Evolutionary conservation across 2,888 invertebrate genomes (phyloP), one percentile per base, ranked within the genome.

Genomic region (Galerucella calmariensis): DNA sequence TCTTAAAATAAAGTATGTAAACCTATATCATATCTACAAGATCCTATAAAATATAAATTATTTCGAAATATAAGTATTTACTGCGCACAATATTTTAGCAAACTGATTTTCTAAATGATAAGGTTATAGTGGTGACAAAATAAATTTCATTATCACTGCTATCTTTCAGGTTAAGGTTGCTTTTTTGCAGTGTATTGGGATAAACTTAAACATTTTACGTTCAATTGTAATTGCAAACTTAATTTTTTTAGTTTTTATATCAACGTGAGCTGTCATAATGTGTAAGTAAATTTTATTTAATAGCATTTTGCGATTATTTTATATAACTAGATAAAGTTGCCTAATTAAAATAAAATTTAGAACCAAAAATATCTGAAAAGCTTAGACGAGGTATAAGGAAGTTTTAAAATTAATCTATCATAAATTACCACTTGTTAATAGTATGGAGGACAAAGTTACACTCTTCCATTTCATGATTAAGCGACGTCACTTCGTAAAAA

Each of bases 61-160:
- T 56, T 56, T 56, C 56, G 56, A 20, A 56, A 56, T 56, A 8
- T 53, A 53, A 53, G 16, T 53, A n/a, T 20, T 56, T 20, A 16
- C 16, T 56, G 16, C 56, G 11, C 16, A 56, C n/a, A 56, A 4
- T 56, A 20, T 16, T 56, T 51, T 16, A 10, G 16, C 16, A 56
- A 56, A 56, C 56, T 56, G 56, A 56, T 56, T 56, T 56, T 56
- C 20, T 16, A 16, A 20, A 56, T 56, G 56, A 56, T 56, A 56
- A 56, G 56, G 20, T 9, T 16, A 16, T 20, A 10, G 8, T 16
- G 16, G 20, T 56, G 16, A 56, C 16, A 56, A 16, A 56, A 56
- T 56, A 56, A 10, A 56, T 56, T 56, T 10, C 20, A 56, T 56
- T 53, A 16, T 53, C 53, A 16, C 16, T 16, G 14, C 16, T 56